Conservation (phyloP, 2,113 vertebrate genomes). For the Lichenostomus cassidix region DNA sequence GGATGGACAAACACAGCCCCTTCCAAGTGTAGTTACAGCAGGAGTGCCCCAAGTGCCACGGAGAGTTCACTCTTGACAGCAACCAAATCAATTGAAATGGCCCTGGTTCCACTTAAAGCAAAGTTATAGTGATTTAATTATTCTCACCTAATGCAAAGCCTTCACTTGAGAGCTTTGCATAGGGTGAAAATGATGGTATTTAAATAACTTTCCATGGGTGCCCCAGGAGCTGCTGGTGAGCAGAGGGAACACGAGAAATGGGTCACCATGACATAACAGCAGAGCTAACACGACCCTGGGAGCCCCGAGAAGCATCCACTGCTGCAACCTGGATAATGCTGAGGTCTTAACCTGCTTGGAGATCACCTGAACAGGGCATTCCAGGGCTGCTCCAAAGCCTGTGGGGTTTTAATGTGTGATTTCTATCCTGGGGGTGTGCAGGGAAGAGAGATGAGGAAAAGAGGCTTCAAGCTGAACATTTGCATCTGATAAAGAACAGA, state of each 20-base stretch:
- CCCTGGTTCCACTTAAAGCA: background rate
- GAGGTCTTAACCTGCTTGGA: background rate
- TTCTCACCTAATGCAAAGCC: background rate
- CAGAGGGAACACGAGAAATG: background rate
- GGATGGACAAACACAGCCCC: fast-evolving
- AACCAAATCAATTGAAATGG: background rate
- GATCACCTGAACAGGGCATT: background rate
- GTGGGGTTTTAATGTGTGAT: background rate
- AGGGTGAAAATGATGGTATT: background rate
- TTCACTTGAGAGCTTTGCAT: background rate
- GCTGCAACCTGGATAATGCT: background rate
- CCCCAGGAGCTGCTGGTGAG: background rate
- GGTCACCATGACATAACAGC: background rate
- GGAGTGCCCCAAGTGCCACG: background rate
- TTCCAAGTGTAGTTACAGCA: background rate
- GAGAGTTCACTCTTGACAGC: background rate
- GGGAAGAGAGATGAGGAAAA: background rate
- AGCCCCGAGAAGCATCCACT: background rate
- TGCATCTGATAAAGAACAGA: background rate
- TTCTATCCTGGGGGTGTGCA: background rate
- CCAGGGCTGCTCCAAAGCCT: conserved; percentile 14
- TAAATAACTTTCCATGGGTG: background rate
- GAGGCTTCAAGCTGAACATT: background rate
- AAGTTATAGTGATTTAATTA: background rate
- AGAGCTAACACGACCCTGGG: fast-evolving